phyloP scores from a whole-genome alignment of 2,888 invertebrate species.

The Drosophila lacicola region DNA sequence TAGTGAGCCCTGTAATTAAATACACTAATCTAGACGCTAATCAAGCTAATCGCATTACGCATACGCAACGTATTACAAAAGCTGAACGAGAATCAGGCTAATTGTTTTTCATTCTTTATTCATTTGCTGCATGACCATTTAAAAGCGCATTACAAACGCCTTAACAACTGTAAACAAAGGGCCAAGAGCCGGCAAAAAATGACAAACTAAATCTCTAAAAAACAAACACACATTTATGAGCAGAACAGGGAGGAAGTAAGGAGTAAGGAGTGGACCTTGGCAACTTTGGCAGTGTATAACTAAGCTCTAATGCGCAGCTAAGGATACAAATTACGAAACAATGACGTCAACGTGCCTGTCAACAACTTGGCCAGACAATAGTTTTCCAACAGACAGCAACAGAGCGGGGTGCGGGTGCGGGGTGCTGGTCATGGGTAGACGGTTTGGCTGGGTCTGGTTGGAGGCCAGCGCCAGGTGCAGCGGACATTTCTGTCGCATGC shows the following conservation, averaged over 20 bases:
- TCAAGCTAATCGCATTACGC: conserved; percentile 26
- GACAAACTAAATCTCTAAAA: conserved; percentile 13
- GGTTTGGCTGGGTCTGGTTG: conserved; percentile 14
- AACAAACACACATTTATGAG: conserved; percentile 12
- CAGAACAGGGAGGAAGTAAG: conserved; percentile 7
- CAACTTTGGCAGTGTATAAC: conserved; percentile 59
- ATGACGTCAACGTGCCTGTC: conserved; percentile 82
- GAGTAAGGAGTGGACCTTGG: conserved; percentile 17
- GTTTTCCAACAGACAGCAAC: conserved; percentile 61
- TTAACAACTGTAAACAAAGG: conserved; percentile 31
- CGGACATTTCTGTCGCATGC: conserved; percentile 78
- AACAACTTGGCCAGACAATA: conserved; percentile 81
- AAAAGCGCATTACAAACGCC: conserved; percentile 51
- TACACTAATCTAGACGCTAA: conserved; percentile 20
- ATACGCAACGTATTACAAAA: conserved; percentile 33
- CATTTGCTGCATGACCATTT: conserved; percentile 13
- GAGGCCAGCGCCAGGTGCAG: conserved; percentile 67
- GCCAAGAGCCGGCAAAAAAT: neutral
- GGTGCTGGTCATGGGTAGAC: neutral
- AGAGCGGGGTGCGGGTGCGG: neutral
- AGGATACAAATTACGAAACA: conserved; percentile 80
- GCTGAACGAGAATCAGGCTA: neutral
- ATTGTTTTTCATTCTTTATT: neutral
- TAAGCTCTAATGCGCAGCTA: conserved; percentile 77
- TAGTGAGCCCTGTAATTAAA: conserved; percentile 31